These are phyloP conservation scores for Meteorus colon DNA, from an alignment of 2,888 invertebrate genomes.

Conservation along the genomic window DNA sequence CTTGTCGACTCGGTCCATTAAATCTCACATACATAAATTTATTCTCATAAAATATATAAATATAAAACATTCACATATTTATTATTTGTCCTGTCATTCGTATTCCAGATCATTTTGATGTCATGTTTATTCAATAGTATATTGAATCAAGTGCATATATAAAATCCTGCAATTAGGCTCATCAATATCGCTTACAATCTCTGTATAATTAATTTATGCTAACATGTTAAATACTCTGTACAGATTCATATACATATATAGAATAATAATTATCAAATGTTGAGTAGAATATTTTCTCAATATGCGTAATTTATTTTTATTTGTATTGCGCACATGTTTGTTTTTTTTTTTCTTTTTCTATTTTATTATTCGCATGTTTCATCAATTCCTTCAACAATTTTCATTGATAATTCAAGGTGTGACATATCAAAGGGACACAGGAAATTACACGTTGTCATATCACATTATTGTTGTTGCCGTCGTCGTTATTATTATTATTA, in stretches of 20 bases:
- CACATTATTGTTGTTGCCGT: neutral
- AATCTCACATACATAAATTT: slow-evolving; percentile 13
- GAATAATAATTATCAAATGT: too few relatives aligned
- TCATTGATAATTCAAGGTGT: slow-evolving; percentile 6
- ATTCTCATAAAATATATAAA: neutral
- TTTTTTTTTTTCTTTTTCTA: neutral
- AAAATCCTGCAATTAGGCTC: slow-evolving; percentile 57
- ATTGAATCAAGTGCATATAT: slow-evolving; percentile 22
- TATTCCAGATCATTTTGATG: slow-evolving; percentile 4
- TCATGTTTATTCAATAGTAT: slow-evolving; percentile 43
- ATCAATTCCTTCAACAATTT: neutral
- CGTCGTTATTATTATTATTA: too few relatives aligned
- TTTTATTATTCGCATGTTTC: neutral
- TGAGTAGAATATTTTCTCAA: slow-evolving; percentile 17
- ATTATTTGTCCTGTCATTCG: slow-evolving; percentile 13
- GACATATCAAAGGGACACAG: neutral
- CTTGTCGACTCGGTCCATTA: slow-evolving; percentile 21
- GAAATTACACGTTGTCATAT: neutral
- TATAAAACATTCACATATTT: neutral
- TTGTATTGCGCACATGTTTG: slow-evolving; percentile 48
- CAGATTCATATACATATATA: too few relatives aligned
- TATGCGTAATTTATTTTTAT: slow-evolving; percentile 51
- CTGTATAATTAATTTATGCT: slow-evolving; percentile 69
- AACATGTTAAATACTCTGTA: slow-evolving; percentile 49
- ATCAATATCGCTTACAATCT: slow-evolving; percentile 51